Base-by-base conservation (phyloP, 2,797 vertebrate genomes). In the Gymnoscopelus microlampas region DNA sequence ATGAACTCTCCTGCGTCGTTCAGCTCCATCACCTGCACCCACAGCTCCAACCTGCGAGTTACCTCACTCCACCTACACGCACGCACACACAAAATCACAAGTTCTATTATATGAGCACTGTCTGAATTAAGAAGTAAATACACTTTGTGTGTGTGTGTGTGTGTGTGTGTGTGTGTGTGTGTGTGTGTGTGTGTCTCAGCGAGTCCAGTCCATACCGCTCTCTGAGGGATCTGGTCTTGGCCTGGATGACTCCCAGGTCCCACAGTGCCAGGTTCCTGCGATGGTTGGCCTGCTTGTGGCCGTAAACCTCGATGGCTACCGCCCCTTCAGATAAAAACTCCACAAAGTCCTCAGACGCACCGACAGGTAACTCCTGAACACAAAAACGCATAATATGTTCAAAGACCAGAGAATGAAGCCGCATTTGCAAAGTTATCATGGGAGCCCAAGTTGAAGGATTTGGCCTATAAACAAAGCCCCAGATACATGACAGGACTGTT, bases 231-330 rank as follows among this genome's bases (percentile, higher is more conserved):
- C 97, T 92, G 26, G 97, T 98, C 90, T 99, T 99, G 80, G 96
- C 97, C 80, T 99, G 98, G 56, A 98, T 98, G 62, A 98, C 97
- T 60, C 96, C 97, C 63, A 98, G 82, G 87, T 99, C 98, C 98
- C 98, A 99, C 53, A 98, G 87, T 0, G 97, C 94, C 64, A 96
- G 93, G 81, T 96, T 98, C 85, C 92, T 95, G 63, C 95, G 94
- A 56, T 96, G 95, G 53, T 96, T 97, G 0, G 88, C 93, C 79
- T 96, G 93, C 79, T 96, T 97, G 89, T 98, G 97, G 0, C 97
- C 97, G 0, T 94, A 98, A 2, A 99, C 96, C 60, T 98, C 96
- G 0, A 99, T 96, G 35, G 97, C 97, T 83, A 99, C 82, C 0
- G 96, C 96, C 0, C 97, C 97, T 9, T 98, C 98, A 0, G 94